Evolutionary conservation across 2,888 invertebrate species (phyloP), one percentile per base, ranked within the genome.

Genomic region (Nomada hirtipes): DNA sequence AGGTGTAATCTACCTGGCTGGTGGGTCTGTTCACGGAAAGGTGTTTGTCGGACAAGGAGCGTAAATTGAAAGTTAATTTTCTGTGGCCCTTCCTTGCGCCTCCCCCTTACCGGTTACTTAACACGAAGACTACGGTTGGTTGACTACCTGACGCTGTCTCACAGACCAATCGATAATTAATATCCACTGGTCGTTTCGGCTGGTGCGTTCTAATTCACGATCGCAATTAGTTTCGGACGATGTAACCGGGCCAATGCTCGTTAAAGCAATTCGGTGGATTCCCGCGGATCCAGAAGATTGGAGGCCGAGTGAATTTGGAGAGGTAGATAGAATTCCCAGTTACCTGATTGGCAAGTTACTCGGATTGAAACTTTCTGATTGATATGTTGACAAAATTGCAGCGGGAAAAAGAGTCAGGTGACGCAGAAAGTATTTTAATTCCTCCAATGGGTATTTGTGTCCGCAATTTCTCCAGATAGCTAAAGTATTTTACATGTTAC

Each of bases 221-320:
- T 91, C 75, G 90, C 90, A 91, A 93, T 93, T 93, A 92, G 93
- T 93, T 92, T 90, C 92, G 89, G 90, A 88, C 91, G 91, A 93
- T 92, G 90, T 90, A 91, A 52, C 82, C 59, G 68, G 79, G 44
- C 76, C 79, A 83, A 85, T 82, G 82, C 80, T 78, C 71, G 81
- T 85, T 68, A 63, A 76, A 83, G 71, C 69, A 69, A 78, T 85
- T 79, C 71, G 61, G 42, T 23, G 70, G 60, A 55, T 77, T 82
- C 29, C 47, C 76, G 71, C 67, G 76, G 64, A 61, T 78, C 57
- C 72, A 55, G 52, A 60, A 71, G 50, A 63, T 75, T 55, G 64
- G 50, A 15, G 52, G 63, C 11, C 53, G 52, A 52, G 55, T 59
- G 61, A 63, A 75, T 69, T 29, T 10, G 36, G 36, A 4, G 36